Base-by-base conservation (phyloP, 1,140 invertebrate genomes). In the Sipha flava region DNA sequence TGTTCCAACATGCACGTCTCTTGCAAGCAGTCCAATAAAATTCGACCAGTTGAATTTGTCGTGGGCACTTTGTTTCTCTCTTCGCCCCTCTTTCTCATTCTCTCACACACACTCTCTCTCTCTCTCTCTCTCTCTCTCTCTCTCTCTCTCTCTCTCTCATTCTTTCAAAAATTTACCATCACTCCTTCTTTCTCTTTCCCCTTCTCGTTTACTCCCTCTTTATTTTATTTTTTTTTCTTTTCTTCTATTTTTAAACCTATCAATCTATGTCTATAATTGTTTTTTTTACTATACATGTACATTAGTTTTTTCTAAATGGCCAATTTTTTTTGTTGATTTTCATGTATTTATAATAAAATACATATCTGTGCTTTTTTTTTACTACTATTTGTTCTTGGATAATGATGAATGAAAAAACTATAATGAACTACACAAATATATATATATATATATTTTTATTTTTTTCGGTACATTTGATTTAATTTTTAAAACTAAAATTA, bases 21-120 rank as follows among this genome's bases (percentile, higher is more conserved):
- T 72, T 23, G 10, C 12, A 26, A 40, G 16, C 72, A 75, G 73
- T 31, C 49, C 73, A 57, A 77, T 77, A 77, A 77, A 57, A 77
- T 59, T 77, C 73, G 73, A 77, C 49, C 52, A 37, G n/a, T 75
- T 37, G 49, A 29, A 77, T 59, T 75, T 57, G 72, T 75, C 72
- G 49, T 40, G 64, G 21, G 21, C 49, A 72, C 43, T 34, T 7
- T 52, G 9, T 34, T 16, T 10, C 12, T 54, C 9, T 73, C n/a
- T 54, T 7, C 2, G 6, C 59, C 2, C 29, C 7, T 49, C 23
- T 70, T n/a, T 68, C 26, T 18, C 23, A 1, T 18, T n/a, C 21
- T 18, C 9, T 3, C 43, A 43, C 3, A 43, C 9, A 12, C 40
- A 3, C 1, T 43, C 40, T 43, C 40, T 1, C 9, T 43, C 3